Percentiles rank a stretch among this genome's conserved stretches.
These are phyloP conservation scores for Tenthredo amoena DNA, from an alignment of 2,888 invertebrate genomes.

Conservation along the genomic window DNA sequence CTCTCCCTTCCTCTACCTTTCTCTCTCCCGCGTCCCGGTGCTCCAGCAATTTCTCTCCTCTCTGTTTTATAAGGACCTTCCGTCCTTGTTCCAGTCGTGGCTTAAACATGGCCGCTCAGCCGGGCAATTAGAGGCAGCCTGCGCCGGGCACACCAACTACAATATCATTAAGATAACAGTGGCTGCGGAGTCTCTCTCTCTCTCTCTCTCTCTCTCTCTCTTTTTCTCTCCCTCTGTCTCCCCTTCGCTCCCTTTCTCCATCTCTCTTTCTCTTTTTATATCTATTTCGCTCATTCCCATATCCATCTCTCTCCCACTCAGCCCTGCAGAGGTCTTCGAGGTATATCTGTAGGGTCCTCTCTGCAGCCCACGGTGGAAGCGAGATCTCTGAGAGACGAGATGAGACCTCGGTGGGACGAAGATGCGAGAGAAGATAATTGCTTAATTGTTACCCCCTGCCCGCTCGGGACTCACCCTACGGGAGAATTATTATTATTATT, in stretches of 20 bases:
- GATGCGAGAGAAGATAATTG: slow-evolving; percentile 63
- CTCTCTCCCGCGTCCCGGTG: slow-evolving; percentile 54
- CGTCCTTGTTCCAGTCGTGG: slow-evolving; percentile 67
- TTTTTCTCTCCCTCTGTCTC: slow-evolving; percentile 48
- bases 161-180: slow-evolving; percentile 74
- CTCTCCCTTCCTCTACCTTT: slow-evolving; percentile 47
- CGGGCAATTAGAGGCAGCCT: slow-evolving; percentile 75
- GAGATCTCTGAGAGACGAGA: slow-evolving; percentile 46
- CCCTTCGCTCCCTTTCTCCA: slow-evolving; percentile 46
- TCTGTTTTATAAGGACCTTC: slow-evolving; percentile 62
- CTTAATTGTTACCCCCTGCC: slow-evolving; percentile 63
- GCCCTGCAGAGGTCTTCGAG: slow-evolving; percentile 12
- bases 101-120: slow-evolving; percentile 73
- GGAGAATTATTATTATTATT: slow-evolving; percentile 40
- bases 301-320: slow-evolving; percentile 23
- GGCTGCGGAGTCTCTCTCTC: slow-evolving; percentile 47
- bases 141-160: slow-evolving; percentile 73
- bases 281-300: slow-evolving; percentile 44
- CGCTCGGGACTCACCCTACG: slow-evolving; percentile 44
- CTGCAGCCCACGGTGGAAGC: slow-evolving; percentile 24
- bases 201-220: slow-evolving; percentile 51
- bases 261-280: slow-evolving; percentile 54
- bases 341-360: slow-evolving; percentile 30
- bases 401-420: slow-evolving; percentile 53
- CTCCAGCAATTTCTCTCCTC: slow-evolving; percentile 56